Conservation (phyloP, 2,888 invertebrate genomes). For the Acrocera orbiculus region DNA sequence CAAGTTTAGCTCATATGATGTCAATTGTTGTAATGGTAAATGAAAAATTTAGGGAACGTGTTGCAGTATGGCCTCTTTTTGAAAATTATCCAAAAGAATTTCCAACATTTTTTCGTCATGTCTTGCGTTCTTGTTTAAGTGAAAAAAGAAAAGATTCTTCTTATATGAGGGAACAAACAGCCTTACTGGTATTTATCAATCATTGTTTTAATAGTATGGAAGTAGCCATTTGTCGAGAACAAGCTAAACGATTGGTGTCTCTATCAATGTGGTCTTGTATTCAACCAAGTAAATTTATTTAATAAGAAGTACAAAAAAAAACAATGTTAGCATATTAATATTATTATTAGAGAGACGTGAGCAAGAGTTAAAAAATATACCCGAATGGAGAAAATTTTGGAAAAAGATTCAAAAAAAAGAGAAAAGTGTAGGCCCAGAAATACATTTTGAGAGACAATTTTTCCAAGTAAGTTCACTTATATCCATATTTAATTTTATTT, state of each 20-base stretch:
- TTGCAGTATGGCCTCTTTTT: constrained; percentile 91
- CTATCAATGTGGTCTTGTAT: constrained; percentile 86
- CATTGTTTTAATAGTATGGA: constrained; percentile 98
- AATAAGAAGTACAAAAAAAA: no score
- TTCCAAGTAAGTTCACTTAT: constrained; percentile 40
- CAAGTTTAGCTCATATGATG: constrained; percentile 77
- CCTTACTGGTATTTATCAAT: constrained; percentile 78
- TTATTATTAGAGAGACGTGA: constrained; percentile 65
- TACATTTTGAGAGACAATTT: constrained; percentile 75
- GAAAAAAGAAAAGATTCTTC: constrained; percentile 24
- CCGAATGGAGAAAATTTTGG: constrained; percentile 88
- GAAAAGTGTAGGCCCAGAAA: constrained; percentile 45
- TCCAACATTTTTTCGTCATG: constrained; percentile 64
- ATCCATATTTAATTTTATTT: neutral
- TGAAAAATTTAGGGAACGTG: constrained; percentile 93
- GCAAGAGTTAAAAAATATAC: constrained; percentile 66
- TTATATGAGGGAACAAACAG: constrained; percentile 59
- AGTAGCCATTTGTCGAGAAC: constrained; percentile 78
- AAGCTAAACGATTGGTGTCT: constrained; percentile 79
- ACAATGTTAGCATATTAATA: neutral
- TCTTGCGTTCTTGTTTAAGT: constrained; percentile 52
- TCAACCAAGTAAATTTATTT: constrained; percentile 60
- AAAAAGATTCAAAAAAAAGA: constrained; percentile 66
- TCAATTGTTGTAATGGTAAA: constrained; percentile 97
- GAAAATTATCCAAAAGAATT: constrained; percentile 60